Conservation (phyloP, 2,888 invertebrate species). For the Entomobrya proxima region DNA sequence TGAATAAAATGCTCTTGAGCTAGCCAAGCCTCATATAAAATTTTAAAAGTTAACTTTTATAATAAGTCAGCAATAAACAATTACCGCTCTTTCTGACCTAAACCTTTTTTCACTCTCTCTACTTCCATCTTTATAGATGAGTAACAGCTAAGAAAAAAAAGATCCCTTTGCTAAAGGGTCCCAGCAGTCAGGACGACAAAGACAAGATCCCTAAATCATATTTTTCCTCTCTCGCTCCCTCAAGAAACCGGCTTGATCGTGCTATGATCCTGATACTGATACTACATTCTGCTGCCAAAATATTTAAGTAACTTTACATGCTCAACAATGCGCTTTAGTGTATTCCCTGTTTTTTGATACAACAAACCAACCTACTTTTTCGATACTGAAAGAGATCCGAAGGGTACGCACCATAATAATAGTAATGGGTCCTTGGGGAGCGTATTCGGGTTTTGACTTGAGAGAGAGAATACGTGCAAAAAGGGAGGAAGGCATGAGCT, state of each 20-base stretch:
- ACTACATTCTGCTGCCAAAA: constrained; percentile 23
- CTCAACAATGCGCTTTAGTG: constrained; percentile 49
- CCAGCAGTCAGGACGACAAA: not conserved
- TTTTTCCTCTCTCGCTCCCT: not conserved
- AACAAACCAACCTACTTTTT: constrained; percentile 30
- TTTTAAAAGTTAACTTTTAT: constrained; percentile 38
- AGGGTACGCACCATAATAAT: constrained; percentile 1
- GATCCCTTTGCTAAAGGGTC: constrained; percentile 45
- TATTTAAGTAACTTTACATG: constrained; percentile 57
- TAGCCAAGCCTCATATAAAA: constrained; percentile 39
- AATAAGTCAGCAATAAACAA: constrained; percentile 59
- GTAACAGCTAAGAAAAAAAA: constrained; percentile 8
- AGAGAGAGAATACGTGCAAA: constrained; percentile 10
- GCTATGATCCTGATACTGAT: too few relatives aligned
- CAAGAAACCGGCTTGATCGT: not conserved
- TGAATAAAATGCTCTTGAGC: not conserved
- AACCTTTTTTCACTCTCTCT: constrained; percentile 60
- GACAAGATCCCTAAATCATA: constrained; percentile 35
- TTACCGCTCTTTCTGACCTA: constrained; percentile 39
- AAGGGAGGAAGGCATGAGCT: constrained; percentile 37
- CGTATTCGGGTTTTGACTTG: constrained; percentile 32
- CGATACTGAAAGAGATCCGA: not conserved
- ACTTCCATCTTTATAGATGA: constrained; percentile 26
- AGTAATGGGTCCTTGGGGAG: constrained; percentile 62
- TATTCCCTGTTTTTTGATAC: not conserved